A percentile compares a stretch with the other conserved stretches of the same genome.
phyloP scores from a whole-genome alignment of 2,888 invertebrate genomes.

The Marronus borbonicus region DNA sequence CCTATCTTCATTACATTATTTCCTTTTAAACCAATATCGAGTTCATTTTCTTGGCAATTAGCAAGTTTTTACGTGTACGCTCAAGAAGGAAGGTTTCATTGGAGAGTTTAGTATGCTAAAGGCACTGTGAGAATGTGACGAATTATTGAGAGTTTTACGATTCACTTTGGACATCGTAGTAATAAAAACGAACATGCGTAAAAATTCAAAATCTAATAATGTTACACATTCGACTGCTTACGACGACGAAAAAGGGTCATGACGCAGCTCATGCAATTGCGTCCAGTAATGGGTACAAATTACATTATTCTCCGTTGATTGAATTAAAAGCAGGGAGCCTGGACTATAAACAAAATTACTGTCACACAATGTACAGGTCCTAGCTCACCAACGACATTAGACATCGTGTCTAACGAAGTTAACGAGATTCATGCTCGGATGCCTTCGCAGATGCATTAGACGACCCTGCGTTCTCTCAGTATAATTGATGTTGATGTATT shows the following conservation, averaged over 20 bases:
- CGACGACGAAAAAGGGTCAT: constrained; percentile 53
- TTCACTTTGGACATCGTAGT: no score
- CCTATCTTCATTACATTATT: no score
- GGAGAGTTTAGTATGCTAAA: no score
- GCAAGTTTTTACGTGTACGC: no score
- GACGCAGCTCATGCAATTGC: constrained; percentile 53
- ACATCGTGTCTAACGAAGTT: constrained; percentile 59
- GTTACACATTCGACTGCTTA: constrained; percentile 34
- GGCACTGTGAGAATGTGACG: no score
- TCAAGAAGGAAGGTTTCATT: no score
- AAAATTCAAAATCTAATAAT: constrained; percentile 38
- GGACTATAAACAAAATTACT: constrained; percentile 69
- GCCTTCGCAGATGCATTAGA: constrained; percentile 56
- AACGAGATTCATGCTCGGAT: constrained; percentile 62
- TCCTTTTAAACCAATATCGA: no score
- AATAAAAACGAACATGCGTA: constrained; percentile 3
- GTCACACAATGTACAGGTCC: constrained; percentile 63
- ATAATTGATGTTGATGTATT: constrained; percentile 55
- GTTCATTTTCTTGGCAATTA: no score
- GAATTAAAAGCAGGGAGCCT: constrained; percentile 63
- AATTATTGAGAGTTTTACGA: no score
- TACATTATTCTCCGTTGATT: constrained; percentile 60
- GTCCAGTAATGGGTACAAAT: constrained; percentile 58
- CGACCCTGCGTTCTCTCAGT: constrained; percentile 39
- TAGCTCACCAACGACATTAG: constrained; percentile 61